Evolutionary conservation across 2,113 vertebrate genomes (phyloP).

Genomic region (Mugil cephalus): DNA sequence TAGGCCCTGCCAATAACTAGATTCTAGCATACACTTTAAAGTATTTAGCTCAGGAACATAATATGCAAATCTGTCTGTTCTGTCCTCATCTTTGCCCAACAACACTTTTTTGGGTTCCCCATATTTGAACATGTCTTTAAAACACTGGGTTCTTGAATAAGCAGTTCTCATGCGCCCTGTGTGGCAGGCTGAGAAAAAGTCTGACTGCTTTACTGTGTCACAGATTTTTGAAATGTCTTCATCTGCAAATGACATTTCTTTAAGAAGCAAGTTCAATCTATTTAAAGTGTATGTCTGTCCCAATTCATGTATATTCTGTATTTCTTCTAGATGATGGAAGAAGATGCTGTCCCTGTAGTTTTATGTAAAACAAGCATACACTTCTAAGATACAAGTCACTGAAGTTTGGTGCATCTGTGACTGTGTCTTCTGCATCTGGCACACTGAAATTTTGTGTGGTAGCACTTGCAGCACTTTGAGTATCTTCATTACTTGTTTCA

Average conservation of each 20-base stretch:
- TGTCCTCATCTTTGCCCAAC: slow-evolving; percentile 35
- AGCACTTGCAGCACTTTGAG: neutral
- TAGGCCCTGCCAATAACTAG: no score
- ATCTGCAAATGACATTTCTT: slow-evolving; percentile 8
- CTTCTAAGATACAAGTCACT: slow-evolving; percentile 41
- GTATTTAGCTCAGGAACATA: no score
- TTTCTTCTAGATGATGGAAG: no score
- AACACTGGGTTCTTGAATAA: slow-evolving; percentile 17
- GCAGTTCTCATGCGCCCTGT: slow-evolving; percentile 28
- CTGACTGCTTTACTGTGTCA: slow-evolving; percentile 6
- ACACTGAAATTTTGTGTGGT: neutral
- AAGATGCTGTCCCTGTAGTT: no score
- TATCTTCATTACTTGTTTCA: neutral
- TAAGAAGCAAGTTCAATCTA: neutral
- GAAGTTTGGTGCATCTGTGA: neutral
- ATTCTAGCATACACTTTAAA: no score
- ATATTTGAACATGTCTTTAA: slow-evolving; percentile 31
- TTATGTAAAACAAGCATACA: slow-evolving; percentile 45
- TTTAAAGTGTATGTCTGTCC: no score
- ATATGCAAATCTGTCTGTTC: slow-evolving; percentile 20
- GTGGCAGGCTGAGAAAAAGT: slow-evolving; percentile 19
- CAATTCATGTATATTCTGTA: no score
- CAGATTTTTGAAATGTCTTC: slow-evolving; percentile 13
- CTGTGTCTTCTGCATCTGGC: slow-evolving; percentile 11
- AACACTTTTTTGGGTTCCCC: slow-evolving; percentile 8